Base-by-base conservation (phyloP, 2,113 vertebrate species). In the Crotalus helleri region DNA sequence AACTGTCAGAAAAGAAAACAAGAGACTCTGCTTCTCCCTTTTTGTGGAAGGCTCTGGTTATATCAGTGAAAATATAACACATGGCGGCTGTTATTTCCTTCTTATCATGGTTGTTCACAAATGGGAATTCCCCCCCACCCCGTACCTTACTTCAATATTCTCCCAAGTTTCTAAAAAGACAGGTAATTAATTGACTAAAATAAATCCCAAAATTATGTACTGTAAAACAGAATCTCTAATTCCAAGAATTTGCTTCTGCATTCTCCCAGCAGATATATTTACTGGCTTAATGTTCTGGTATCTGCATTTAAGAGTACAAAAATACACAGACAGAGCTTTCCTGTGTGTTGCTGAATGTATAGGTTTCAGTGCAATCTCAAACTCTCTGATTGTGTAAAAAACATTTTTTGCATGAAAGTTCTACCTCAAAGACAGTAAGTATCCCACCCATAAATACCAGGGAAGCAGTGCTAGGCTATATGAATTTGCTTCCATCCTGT, bases 1-100 rank as follows among this genome's bases (percentile, higher is more conserved):
- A 95, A 89, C 91, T 96, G 94, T 90, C 96, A 94, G 1, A 54
- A 94, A 51, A 91, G 92, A 24, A 88, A 54, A 91, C 4, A 39
- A 88, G 90, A 2, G 13, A 29, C 9, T 7, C 89, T 39, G 26
- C n/a, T 87, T 12, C 59, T 7, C 17, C 0, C 53, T 81, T 54
- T 91, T 64, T 57, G 91, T 90, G 59, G 93, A 91, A 93, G 91
- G 39, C 21, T 51, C 92, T 94, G 88, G 69, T 29, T 33, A 89
- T 92, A 93, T 10, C 24, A 4, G 4, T 4, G 5, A 44, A 93
- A 88, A 0, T 0, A 92, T 81, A n/a, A 53, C 92, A 92, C 0
- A 3, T 85, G 87, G 91, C 90, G 0, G 88, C 92, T 93, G 88
- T 33, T 58, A 10, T 49, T 64, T 59, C 87, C 21, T 57, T 61